A percentile compares a stretch with the other conserved stretches of the same genome.
Evolutionary conservation across 2,797 vertebrate species (phyloP).

Genomic region (Acanthurus tractus): DNA sequence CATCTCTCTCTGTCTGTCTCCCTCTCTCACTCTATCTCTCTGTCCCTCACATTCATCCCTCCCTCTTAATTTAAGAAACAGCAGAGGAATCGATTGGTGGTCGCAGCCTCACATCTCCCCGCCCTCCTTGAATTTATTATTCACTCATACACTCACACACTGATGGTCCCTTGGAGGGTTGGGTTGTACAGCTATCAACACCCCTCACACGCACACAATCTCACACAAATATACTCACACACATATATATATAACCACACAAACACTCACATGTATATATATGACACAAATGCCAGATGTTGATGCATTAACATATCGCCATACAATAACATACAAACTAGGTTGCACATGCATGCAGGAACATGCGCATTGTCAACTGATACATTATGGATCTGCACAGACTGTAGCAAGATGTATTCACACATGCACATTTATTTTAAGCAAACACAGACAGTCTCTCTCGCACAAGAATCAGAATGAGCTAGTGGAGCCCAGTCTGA

Average conservation of each 20-base stretch:
- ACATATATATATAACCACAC: background rate
- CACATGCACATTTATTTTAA: conserved; percentile 67
- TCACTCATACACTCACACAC: conserved; percentile 67
- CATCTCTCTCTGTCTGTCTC: conserved; percentile 12
- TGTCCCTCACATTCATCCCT: conserved; percentile 59
- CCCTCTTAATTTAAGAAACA: conserved; percentile 77
- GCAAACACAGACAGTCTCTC: conserved; percentile 58
- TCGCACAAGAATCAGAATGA: conserved; percentile 53
- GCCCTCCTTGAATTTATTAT: conserved; percentile 73
- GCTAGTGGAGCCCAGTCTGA: conserved; percentile 56
- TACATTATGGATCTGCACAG: conserved; percentile 72
- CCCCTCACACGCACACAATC: background rate
- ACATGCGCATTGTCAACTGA: conserved; percentile 50
- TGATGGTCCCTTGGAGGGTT: conserved; percentile 67
- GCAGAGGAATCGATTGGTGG: conserved; percentile 76
- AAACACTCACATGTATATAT: background rate
- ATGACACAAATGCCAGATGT: conserved; percentile 55
- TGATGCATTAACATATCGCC: conserved; percentile 64
- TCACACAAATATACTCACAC: background rate
- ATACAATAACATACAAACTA: conserved; percentile 44
- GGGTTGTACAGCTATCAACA: conserved; percentile 28
- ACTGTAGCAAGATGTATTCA: conserved; percentile 53
- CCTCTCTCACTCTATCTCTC: conserved; percentile 27
- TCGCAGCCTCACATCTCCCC: conserved; percentile 70
- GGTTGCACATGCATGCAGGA: conserved; percentile 34